phyloP scores from a whole-genome alignment of 2,113 vertebrate species.

The Hemiprocne comata region DNA sequence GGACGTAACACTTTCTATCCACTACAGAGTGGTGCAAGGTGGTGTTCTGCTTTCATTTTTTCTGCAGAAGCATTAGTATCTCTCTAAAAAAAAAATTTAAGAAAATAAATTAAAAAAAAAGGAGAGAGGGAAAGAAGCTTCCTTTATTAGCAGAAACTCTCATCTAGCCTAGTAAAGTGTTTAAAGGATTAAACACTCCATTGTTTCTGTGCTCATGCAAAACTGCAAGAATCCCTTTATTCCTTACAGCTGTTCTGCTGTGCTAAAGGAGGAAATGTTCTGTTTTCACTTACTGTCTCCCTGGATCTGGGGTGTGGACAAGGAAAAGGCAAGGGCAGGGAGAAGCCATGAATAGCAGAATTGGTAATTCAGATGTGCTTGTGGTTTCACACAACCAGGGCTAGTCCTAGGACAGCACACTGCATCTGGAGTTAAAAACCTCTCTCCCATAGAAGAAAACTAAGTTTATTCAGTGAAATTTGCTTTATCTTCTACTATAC shows the following conservation, averaged over 20 bases:
- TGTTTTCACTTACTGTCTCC: not conserved
- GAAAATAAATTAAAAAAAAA: too few species aligned
- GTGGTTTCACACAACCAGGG: not conserved
- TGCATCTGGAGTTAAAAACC: not conserved
- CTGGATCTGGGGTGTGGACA: not conserved
- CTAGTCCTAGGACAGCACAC: not conserved
- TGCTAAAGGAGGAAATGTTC: not conserved
- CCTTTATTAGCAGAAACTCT: not conserved
- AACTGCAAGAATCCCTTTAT: not conserved
- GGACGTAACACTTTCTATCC: not conserved
- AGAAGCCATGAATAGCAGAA: not conserved
- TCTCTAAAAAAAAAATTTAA: not conserved
- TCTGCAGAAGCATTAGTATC: not conserved
- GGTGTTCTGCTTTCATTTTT: not conserved
- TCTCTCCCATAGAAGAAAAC: not conserved
- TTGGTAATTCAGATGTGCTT: not conserved
- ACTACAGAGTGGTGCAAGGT: not conserved
- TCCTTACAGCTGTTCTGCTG: not conserved
- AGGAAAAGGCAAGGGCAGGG: not conserved
- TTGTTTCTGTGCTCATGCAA: not conserved
- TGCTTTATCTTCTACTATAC: not conserved
- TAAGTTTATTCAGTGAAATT: not conserved
- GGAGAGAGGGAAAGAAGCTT: not conserved
- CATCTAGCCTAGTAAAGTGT: not conserved
- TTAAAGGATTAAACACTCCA: not conserved